Evolutionary conservation across 2,888 invertebrate species (phyloP).

Genomic region (Itoplectis maculator): DNA sequence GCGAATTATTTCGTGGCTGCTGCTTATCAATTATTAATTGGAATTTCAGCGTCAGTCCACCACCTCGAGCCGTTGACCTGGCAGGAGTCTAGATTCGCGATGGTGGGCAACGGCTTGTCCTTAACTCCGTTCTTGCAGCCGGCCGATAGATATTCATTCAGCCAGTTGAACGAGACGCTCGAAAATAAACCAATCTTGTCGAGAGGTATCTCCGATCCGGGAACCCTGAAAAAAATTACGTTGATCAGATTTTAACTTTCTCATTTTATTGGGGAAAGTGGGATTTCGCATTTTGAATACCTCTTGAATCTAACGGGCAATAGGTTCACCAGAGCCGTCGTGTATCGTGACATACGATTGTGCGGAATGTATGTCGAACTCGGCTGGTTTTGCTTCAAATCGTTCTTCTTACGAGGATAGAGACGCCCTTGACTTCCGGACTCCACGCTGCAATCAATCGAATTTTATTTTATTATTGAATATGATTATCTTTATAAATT

Average conservation of each 20-base stretch:
- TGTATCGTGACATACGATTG: conserved; percentile 78
- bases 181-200: conserved; percentile 85
- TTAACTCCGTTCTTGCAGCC: conserved; percentile 84
- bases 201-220: conserved; percentile 77
- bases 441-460: conserved; percentile 56
- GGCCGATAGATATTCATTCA: conserved; percentile 84
- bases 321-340: conserved; percentile 77
- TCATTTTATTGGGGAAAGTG: not conserved
- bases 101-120: conserved; percentile 81
- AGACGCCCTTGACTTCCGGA: conserved; percentile 66
- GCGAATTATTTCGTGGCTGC: not conserved
- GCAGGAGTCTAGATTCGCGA: conserved; percentile 84
- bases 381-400: conserved; percentile 63
- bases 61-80: conserved; percentile 85
- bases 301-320: conserved; percentile 77
- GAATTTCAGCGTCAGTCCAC: too few species aligned
- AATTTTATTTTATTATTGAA: not conserved
- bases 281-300: conserved; percentile 59
- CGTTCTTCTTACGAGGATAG: conserved; percentile 62
- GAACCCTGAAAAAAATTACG: conserved; percentile 68
- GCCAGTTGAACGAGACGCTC: conserved; percentile 85
- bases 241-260: not conserved
- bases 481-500: not conserved
- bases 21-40: too few species aligned
- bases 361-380: conserved; percentile 79